A percentile compares a stretch with the other conserved stretches of the same genome.
These are phyloP conservation scores for Trogon surrucura DNA, from an alignment of 2,113 vertebrate genomes.

Conservation along the genomic window DNA sequence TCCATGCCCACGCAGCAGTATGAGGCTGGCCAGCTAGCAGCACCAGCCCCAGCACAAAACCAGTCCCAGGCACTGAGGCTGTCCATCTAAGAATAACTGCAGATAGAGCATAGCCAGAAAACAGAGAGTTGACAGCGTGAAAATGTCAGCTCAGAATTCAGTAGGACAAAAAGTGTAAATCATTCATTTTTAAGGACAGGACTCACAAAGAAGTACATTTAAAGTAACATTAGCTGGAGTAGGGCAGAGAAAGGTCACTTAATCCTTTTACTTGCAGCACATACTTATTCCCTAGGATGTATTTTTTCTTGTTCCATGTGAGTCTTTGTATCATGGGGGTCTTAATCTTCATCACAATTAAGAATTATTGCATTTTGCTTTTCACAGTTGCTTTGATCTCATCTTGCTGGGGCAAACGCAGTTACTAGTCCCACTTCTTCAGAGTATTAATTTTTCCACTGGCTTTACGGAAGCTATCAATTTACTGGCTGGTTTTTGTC, in stretches of 20 bases:
- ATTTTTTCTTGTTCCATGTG: not conserved
- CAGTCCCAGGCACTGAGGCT: rapidly evolving
- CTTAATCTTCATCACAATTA: constrained; percentile 22
- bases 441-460: not conserved
- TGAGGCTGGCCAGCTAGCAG: not conserved
- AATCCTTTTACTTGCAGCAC: not conserved
- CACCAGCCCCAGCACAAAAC: not conserved
- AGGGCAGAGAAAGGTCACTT: not conserved
- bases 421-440: not conserved
- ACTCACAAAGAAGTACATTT: not conserved
- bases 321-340: not conserved
- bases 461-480: not conserved
- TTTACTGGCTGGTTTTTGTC: constrained; percentile 6
- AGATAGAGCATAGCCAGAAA: not conserved
- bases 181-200: not conserved
- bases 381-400: not conserved
- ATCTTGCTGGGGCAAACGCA: not conserved
- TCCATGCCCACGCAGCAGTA: not conserved
- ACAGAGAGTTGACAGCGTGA: not conserved
- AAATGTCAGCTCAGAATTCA: not conserved
- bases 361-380: not conserved
- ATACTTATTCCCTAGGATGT: not conserved
- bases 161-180: not conserved
- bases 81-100: not conserved
- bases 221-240: not conserved